Evolutionary conservation across 1,140 invertebrate species (phyloP), one percentile per base, ranked within the genome.

Genomic region (Popillia japonica): DNA sequence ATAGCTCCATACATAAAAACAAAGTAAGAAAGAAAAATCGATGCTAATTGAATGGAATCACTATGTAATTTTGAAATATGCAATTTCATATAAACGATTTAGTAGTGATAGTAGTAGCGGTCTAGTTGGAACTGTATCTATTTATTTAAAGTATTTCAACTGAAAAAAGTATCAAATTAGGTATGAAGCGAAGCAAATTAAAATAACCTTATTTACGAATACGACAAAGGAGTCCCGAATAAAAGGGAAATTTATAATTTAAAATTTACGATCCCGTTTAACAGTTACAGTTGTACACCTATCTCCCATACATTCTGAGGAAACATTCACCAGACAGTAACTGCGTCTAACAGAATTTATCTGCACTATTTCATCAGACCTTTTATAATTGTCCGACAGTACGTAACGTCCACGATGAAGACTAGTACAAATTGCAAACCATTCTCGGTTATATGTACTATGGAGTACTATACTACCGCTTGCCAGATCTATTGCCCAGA

Each of bases 261-360:
- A 55, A 55, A 55, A 55, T 55, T 55, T n/a, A 55, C 11, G 48
- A 55, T 55, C n/a, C 48, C 14, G 48, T 68, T 68, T 68, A 27
- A 34, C 61, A 34, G 61, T 68, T 61, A 61, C 59, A 14, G 42
- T 7, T 17, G 14, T n/a, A 55, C 14, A 34, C 27, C 27, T 34
- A 34, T 34, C 27, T 34, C 48, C 48, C 17, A 7, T 34, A 27
- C 10, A 27, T 22, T 68, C 27, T 8, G 27, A 27, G 4, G 20
- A 68, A 10, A 14, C 61, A 9, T 11, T 27, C 20, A 10, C 61
- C 27, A 14, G 61, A 68, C 61, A 68, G 7, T 68, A 68, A 68
- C 27, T 68, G 61, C 61, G 22, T 10, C 61, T 68, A 68, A 68
- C 61, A 34, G 61, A 68, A 68, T 68, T 68, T 68, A 68, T 68